Evolutionary conservation across 92 coral and sea anemone species (phyloP), one percentile per base, ranked within the genome.

Genomic region (Micromussa lordhowensis): DNA sequence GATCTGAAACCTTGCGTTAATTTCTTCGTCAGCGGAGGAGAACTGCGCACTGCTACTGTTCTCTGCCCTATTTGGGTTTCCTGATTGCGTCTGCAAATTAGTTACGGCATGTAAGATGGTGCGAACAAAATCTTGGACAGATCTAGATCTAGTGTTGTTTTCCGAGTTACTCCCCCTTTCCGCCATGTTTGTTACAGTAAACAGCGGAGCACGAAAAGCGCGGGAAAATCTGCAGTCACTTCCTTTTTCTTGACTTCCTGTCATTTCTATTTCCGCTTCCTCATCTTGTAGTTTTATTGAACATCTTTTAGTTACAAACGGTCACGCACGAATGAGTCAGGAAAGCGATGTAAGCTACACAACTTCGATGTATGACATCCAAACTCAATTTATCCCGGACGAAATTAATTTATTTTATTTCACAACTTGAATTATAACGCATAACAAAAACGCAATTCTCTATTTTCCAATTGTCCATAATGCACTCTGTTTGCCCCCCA

Each of bases 331-430:
- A 34, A 72, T 72, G 77, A 18, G 12, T 72, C 51, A 44, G 51
- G 51, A 44, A 44, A 44, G 13, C 51, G 51, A 44, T 44, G 51
- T 44, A 44, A 0, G 35, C 77, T 30, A 5, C 44, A 72, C 77
- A 72, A 72, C 77, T 28, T 72, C 77, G 35, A 72, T 72, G 34
- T 72, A 72, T n/a, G 77, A 30, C 77, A 72, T 30, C 15, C 77
- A 72, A 72, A 30, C 28, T 72, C 24, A 3, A 72, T 72, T 4
- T 72, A 72, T 72, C 44, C 77, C 18, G 77, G 77, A 72, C 35
- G 77, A 34, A 72, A 72, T 72, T 72, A 40, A 72, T 72, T 1
- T 72, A 30, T 72, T 30, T 72, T 72, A 72, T 72, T 72, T 72
- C 6, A 30, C 12, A 30, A 72, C 44, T 44, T 44, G 34, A 1